Conservation (phyloP, 2,888 invertebrate genomes). For the Dasysyrphus albostriatus region DNA sequence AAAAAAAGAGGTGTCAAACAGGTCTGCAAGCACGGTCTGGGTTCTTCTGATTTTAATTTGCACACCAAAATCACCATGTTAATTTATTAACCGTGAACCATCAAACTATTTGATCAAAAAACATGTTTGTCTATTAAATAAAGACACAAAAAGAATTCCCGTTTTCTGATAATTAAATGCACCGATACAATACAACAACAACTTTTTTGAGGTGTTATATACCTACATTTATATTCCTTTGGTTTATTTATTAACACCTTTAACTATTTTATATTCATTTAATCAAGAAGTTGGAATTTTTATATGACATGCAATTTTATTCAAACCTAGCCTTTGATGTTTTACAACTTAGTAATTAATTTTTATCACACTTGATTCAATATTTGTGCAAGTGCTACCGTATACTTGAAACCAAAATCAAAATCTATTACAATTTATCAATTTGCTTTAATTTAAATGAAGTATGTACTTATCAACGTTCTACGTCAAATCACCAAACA, state of each 20-base stretch:
- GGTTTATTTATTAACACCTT: background rate
- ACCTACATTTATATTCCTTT: background rate
- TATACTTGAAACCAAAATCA: background rate
- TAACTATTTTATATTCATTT: background rate
- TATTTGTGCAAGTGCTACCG: slow-evolving; percentile 9
- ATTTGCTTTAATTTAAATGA: slow-evolving; percentile 4
- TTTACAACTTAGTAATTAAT: slow-evolving; percentile 18
- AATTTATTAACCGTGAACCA: background rate
- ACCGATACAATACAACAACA: background rate
- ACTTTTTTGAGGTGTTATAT: background rate
- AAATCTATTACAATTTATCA: slow-evolving; percentile 5
- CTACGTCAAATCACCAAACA: background rate
- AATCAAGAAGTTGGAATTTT: background rate
- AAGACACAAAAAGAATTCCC: background rate
- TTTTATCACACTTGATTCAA: slow-evolving; percentile 2
- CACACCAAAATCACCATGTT: background rate
- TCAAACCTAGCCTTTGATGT: background rate
- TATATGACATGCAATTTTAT: background rate
- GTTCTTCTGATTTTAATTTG: background rate
- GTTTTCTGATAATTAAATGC: slow-evolving; percentile 10
- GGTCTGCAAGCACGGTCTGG: no score
- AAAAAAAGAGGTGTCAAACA: no score
- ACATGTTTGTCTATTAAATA: background rate
- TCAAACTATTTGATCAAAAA: background rate
- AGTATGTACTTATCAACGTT: background rate